Base-by-base conservation (phyloP, 2,888 invertebrate species). In the Epiblema foenella region DNA sequence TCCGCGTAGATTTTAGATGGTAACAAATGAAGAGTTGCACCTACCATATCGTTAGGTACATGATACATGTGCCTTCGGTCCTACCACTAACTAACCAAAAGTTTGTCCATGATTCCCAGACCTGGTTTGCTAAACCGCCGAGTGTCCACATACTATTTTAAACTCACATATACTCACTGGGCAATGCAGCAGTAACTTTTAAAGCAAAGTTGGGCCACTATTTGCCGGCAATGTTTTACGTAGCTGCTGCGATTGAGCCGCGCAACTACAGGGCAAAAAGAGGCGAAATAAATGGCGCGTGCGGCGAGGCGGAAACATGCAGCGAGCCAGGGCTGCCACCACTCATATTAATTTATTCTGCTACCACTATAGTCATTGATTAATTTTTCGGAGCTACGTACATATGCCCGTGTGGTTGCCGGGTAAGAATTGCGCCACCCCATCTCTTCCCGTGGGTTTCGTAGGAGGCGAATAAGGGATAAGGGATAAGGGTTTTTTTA, bases 211-310 rank as follows among this genome's bases (percentile, higher is more conserved):
- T 58, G 46, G n/a, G 17, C 54, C 24, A 12, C 10, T 24, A 24
- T 15, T 29, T 12, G 54, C 46, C 8, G 33, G 57, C 57, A 37
- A 57, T 57, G 57, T 37, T 57, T 57, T 33, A 57, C 46, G 42
- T 46, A 46, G 7, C 42, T 12, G 42, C 57, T 37, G 57, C 57
- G 57, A 57, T 57, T 59, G 59, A 68, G 59, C 51, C n/a, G 37
- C 51, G 20, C n/a, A 46, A 54, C 54, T 64, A 54, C 51, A 51
- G 39, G 67, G 17, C 66, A 37, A 37, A 51, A 64, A 42, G 39
- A 42, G 37, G 18, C 54, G 56, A 39, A 65, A 54, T 39, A 39
- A 64, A 64, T 64, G 54, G 64, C 64, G 64, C 39, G 60, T 46
- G 54, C 52, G 39, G n/a, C 57, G 46, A 46, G 8, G 46, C 46